A percentile compares a stretch with the other conserved stretches of the same genome.
Conservation (phyloP, 2,113 vertebrate genomes). For the Gadus chalcogrammus region DNA sequence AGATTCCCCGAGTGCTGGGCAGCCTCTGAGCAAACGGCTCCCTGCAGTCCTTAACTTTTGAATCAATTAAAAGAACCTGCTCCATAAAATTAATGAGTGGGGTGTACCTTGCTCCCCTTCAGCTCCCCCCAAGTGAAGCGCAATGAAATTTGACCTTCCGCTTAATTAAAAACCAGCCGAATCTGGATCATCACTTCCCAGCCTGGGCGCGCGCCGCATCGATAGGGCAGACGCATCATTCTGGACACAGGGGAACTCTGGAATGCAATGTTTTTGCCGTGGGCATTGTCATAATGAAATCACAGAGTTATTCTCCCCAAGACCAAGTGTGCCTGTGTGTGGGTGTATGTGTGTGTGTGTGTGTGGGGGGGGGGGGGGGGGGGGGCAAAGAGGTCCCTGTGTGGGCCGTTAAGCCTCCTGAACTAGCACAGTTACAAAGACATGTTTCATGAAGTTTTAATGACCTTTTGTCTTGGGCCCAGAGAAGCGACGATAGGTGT, state of each 20-base stretch:
- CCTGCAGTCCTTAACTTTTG: slow-evolving; percentile 61
- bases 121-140: slow-evolving; percentile 66
- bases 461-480: slow-evolving; percentile 40
- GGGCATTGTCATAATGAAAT: slow-evolving; percentile 73
- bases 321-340: not conserved
- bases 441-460: slow-evolving; percentile 55
- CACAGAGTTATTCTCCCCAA: slow-evolving; percentile 40
- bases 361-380: slow-evolving; percentile 30
- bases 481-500: slow-evolving; percentile 26
- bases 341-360: too few relatives aligned
- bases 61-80: slow-evolving; percentile 64
- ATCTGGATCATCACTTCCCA: slow-evolving; percentile 64
- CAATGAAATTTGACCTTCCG: slow-evolving; percentile 72
- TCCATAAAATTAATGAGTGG: slow-evolving; percentile 69
- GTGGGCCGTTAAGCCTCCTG: slow-evolving; percentile 32
- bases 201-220: slow-evolving; percentile 29
- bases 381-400: slow-evolving; percentile 5
- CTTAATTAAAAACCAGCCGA: slow-evolving; percentile 77
- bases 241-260: slow-evolving; percentile 36
- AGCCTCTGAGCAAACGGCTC: slow-evolving; percentile 16
- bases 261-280: slow-evolving; percentile 66
- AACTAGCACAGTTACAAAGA: slow-evolving; percentile 43
- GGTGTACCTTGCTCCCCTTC: slow-evolving; percentile 58
- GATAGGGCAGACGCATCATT: slow-evolving; percentile 34
- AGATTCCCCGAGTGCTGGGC: too few relatives aligned